phyloP scores from a whole-genome alignment of 2,888 invertebrate genomes.

The Nephrocerus scutellatus region DNA sequence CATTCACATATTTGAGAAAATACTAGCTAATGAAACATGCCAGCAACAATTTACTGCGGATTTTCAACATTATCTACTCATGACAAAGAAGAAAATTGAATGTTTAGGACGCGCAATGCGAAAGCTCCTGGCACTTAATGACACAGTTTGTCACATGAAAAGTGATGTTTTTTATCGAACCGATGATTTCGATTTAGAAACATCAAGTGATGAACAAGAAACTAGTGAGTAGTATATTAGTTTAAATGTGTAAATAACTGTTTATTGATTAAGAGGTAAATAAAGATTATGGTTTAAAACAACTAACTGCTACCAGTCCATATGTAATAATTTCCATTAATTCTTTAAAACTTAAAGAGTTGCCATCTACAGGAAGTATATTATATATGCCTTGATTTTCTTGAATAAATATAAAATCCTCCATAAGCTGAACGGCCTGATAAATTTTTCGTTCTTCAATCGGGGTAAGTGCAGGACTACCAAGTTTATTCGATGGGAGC shows the following conservation, averaged over 20 bases:
- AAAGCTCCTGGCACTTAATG: constrained; percentile 34
- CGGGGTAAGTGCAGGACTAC: constrained; percentile 27
- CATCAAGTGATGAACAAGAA: constrained; percentile 8
- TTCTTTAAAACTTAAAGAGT: constrained; percentile 26
- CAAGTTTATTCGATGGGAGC: constrained; percentile 23
- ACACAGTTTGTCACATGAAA: constrained; percentile 27
- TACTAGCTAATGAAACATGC: constrained; percentile 4
- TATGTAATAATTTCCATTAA: constrained; percentile 35
- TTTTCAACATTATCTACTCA: constrained; percentile 20
- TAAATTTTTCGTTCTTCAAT: constrained; percentile 27
- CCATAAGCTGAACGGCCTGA: constrained; percentile 30
- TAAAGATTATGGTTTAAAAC: constrained; percentile 23
- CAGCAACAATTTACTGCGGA: constrained; percentile 9
- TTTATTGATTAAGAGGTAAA: constrained; percentile 1
- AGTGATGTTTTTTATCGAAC: constrained; percentile 10
- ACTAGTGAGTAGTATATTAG: constrained; percentile 3
- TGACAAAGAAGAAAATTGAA: constrained; percentile 24
- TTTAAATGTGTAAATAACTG: constrained; percentile 1
- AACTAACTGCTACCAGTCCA: constrained; percentile 32
- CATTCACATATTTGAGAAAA: constrained; percentile 24
- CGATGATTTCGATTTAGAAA: constrained; percentile 20
- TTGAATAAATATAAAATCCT: constrained; percentile 33
- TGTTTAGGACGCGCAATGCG: constrained; percentile 33
- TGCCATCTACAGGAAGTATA: too few relatives aligned
- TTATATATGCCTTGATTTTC: constrained; percentile 24